A percentile compares a stretch with the other conserved stretches of the same genome.
Conservation (phyloP, 2,888 invertebrate genomes). For the Cheilosia vernalis region DNA sequence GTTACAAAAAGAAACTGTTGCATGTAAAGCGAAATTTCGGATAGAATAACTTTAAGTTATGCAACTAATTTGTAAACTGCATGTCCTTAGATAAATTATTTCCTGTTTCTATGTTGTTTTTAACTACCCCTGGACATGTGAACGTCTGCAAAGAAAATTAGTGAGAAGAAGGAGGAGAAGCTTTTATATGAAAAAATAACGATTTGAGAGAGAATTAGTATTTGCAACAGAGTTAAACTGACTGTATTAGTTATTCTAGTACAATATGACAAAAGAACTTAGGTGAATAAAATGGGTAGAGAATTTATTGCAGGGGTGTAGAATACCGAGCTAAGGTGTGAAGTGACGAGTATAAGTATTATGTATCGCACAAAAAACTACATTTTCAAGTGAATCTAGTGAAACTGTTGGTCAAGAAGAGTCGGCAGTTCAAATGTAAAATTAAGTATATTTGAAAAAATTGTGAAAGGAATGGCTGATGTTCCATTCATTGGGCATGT, state of each 20-base stretch:
- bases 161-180: constrained; percentile 11
- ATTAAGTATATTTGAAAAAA: too few relatives aligned
- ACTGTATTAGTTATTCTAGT: constrained; percentile 20
- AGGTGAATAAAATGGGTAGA: constrained; percentile 15
- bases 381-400: too few relatives aligned
- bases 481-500: too few relatives aligned
- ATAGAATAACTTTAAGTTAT: constrained; percentile 13
- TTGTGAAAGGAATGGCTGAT: too few relatives aligned
- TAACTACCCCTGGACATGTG: constrained; percentile 60
- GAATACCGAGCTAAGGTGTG: constrained; percentile 23
- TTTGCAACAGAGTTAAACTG: constrained; percentile 39
- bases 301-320: neutral
- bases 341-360: too few relatives aligned
- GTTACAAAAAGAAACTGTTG: constrained; percentile 29
- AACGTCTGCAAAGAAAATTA: constrained; percentile 33
- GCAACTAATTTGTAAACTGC: constrained; percentile 7
- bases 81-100: constrained; percentile 29
- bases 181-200: constrained; percentile 39
- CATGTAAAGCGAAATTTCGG: constrained; percentile 20
- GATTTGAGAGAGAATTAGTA: constrained; percentile 32
- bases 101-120: constrained; percentile 15
- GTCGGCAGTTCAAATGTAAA: too few relatives aligned
- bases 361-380: too few relatives aligned
- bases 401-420: too few relatives aligned
- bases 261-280: neutral